These are phyloP conservation scores for Venturia canescens DNA, from an alignment of 1,140 invertebrate species.

Conservation along the genomic window DNA sequence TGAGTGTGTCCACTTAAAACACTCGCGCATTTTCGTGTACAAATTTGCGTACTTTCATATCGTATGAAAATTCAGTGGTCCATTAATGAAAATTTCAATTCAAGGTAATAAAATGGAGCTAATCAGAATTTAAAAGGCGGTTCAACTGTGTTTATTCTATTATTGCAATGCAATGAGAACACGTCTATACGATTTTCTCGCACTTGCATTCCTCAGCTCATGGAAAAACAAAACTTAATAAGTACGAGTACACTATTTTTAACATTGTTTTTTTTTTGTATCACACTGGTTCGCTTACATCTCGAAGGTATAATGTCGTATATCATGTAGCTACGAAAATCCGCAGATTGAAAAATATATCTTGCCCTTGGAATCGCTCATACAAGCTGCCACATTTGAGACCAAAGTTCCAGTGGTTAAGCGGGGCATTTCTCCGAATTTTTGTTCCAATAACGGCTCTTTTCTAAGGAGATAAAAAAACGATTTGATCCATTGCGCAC, in stretches of 20 bases:
- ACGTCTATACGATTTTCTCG: not conserved
- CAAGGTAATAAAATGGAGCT: not conserved
- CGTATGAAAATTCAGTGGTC: slow-evolving; percentile 18
- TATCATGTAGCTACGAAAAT: slow-evolving; percentile 27
- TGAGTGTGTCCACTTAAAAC: slow-evolving; percentile 35
- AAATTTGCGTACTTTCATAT: not conserved
- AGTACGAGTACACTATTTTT: slow-evolving; percentile 38
- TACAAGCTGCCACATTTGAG: not conserved
- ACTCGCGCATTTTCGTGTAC: slow-evolving; percentile 7
- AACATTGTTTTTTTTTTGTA: slow-evolving; percentile 36
- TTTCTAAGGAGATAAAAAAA: too few species aligned
- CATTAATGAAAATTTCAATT: slow-evolving; percentile 29
- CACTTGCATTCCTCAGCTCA: not conserved
- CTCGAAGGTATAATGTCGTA: slow-evolving; percentile 43
- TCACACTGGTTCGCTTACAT: slow-evolving; percentile 48
- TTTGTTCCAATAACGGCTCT: too few species aligned
- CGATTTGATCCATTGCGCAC: too few species aligned
- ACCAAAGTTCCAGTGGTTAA: too few species aligned
- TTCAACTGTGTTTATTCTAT: not conserved
- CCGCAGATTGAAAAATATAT: not conserved
- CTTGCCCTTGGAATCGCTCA: too few species aligned
- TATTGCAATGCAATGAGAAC: not conserved
- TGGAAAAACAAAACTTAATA: slow-evolving; percentile 25
- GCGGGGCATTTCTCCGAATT: too few species aligned
- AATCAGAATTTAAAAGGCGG: not conserved